phyloP scores from a whole-genome alignment of 2,888 invertebrate species.

The Meiosimyza platycephala region DNA sequence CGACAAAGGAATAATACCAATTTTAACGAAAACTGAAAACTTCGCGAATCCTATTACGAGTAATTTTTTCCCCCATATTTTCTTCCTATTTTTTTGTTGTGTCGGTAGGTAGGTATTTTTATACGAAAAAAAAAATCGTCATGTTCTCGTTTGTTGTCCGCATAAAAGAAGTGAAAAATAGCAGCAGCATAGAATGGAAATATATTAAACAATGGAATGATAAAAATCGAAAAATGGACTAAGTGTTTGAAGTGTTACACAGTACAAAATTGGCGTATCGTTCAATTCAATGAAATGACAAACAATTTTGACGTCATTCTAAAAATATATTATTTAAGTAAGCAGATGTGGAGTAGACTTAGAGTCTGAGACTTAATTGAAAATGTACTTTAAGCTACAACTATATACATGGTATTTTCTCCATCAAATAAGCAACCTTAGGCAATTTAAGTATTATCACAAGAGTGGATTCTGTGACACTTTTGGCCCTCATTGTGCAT shows the following conservation, averaged over 20 bases:
- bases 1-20: conserved; percentile 29
- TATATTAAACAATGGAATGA: conserved; percentile 32
- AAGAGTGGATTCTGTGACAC: too few relatives aligned
- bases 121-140: conserved; percentile 49
- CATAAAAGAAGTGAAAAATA: conserved; percentile 27
- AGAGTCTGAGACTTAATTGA: too few relatives aligned
- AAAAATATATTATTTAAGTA: too few relatives aligned
- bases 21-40: conserved; percentile 34
- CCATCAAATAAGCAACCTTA: too few relatives aligned
- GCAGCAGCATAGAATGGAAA: conserved; percentile 25
- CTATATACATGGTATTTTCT: too few relatives aligned
- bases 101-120: conserved; percentile 38
- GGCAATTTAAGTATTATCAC: too few relatives aligned
- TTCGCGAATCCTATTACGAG: conserved; percentile 31
- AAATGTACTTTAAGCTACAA: too few relatives aligned
- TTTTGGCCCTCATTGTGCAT: too few relatives aligned
- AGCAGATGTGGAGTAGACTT: too few relatives aligned
- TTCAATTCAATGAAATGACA: too few relatives aligned
- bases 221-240: conserved; percentile 24
- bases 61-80: conserved; percentile 5
- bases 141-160: conserved; percentile 17
- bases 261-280: background rate
- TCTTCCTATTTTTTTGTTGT: conserved; percentile 2
- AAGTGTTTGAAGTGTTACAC: conserved; percentile 14
- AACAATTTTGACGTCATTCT: too few relatives aligned